These are phyloP conservation scores for Celastrina argiolus DNA, from an alignment of 2,888 invertebrate genomes.

Conservation along the genomic window DNA sequence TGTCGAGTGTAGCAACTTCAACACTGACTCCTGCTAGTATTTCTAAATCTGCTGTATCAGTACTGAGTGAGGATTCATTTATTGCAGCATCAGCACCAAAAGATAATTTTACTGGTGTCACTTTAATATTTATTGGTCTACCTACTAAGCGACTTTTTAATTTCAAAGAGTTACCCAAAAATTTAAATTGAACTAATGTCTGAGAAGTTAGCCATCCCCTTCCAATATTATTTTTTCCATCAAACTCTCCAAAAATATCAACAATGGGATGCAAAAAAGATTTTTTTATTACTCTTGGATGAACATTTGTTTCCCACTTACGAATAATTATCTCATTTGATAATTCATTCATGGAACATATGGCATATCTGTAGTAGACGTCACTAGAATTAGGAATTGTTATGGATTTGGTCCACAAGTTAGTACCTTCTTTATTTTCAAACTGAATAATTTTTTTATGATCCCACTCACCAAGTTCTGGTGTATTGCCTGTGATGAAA, in stretches of 20 bases:
- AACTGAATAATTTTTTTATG: slow-evolving; percentile 78
- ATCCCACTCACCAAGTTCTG: slow-evolving; percentile 85
- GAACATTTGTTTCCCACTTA: slow-evolving; percentile 88
- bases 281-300: slow-evolving; percentile 79
- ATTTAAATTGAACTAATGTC: slow-evolving; percentile 89
- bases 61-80: slow-evolving; percentile 81
- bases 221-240: slow-evolving; percentile 78
- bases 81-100: slow-evolving; percentile 60
- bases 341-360: slow-evolving; percentile 82
- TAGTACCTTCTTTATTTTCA: slow-evolving; percentile 57
- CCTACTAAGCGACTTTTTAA: slow-evolving; percentile 84
- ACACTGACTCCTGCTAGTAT: slow-evolving; percentile 69
- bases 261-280: slow-evolving; percentile 62
- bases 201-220: slow-evolving; percentile 92
- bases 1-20: slow-evolving; percentile 83
- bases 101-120: slow-evolving; percentile 84
- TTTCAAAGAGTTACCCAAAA: slow-evolving; percentile 87
- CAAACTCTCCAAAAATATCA: slow-evolving; percentile 83
- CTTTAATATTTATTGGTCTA: slow-evolving; percentile 83
- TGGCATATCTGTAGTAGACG: slow-evolving; percentile 86
- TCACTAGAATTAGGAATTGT: slow-evolving; percentile 82
- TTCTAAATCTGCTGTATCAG: slow-evolving; percentile 77
- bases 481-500: slow-evolving; percentile 83
- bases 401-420: slow-evolving; percentile 81
- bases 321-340: slow-evolving; percentile 80